These are phyloP conservation scores for Arctopsyche grandis DNA, from an alignment of 1,140 invertebrate genomes.

Conservation along the genomic window DNA sequence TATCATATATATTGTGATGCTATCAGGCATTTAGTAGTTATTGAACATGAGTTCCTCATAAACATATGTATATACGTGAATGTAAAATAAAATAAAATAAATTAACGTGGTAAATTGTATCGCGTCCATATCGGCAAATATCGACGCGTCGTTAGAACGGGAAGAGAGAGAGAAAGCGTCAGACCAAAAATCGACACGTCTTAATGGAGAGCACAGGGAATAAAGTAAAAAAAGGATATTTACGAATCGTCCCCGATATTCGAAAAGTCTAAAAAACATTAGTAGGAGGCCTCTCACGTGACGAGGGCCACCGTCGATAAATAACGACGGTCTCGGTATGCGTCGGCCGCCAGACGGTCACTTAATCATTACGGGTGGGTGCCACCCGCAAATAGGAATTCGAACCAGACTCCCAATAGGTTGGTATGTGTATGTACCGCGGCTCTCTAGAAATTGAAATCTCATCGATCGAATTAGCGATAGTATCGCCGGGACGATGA, in stretches of 20 bases:
- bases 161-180: too few relatives aligned
- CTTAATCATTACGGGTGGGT: slow-evolving; percentile 35
- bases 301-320: slow-evolving; percentile 15
- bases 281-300: not conserved
- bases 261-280: not conserved
- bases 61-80: too few relatives aligned
- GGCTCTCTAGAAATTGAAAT: slow-evolving; percentile 25
- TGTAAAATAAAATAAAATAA: too few relatives aligned
- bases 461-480: slow-evolving; percentile 30
- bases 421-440: not conserved
- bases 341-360: slow-evolving; percentile 7
- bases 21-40: too few relatives aligned
- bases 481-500: slow-evolving; percentile 2
- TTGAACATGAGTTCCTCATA: too few relatives aligned
- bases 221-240: too few relatives aligned
- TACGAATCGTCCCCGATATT: not conserved
- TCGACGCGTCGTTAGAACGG: too few relatives aligned
- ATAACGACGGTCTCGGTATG: slow-evolving; percentile 26
- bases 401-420: slow-evolving; percentile 24
- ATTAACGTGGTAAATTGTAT: too few relatives aligned
- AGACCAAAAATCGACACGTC: too few relatives aligned
- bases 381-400: slow-evolving; percentile 41
- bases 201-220: too few relatives aligned
- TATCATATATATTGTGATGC: too few relatives aligned
- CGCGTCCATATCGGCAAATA: too few relatives aligned